Conservation (phyloP, 2,888 invertebrate genomes). For the Pseudanteris insignis region DNA sequence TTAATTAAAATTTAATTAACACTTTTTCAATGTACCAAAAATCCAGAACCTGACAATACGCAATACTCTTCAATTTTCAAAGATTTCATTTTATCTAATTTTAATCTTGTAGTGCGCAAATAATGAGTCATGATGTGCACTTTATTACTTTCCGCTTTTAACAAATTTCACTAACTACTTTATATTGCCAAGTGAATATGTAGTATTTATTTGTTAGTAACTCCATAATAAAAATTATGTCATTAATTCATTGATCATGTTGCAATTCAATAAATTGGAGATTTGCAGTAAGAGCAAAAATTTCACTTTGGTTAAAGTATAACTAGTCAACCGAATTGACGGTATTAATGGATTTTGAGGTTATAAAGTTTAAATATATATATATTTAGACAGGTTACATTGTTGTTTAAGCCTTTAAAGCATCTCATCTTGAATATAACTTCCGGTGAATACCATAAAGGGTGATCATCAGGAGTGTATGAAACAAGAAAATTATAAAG, state of each 20-base stretch:
- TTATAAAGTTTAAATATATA: no score
- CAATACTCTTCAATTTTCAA: no score
- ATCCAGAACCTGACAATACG: conserved; percentile 10
- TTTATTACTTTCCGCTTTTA: conserved; percentile 15
- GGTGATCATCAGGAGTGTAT: no score
- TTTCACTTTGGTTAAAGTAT: conserved; percentile 2
- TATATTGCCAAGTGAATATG: conserved; percentile 35
- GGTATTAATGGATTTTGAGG: conserved; percentile 9
- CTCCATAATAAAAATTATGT: conserved; percentile 39
- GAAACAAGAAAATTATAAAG: no score
- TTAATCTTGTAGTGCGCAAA: conserved; percentile 13
- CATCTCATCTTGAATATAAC: no score
- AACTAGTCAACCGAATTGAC: conserved; percentile 16
- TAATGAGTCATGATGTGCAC: conserved; percentile 22
- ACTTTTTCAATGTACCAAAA: conserved; percentile 32
- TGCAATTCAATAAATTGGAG: no score
- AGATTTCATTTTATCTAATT: background rate
- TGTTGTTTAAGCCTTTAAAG: no score
- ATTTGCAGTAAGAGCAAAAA: no score
- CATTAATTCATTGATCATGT: conserved; percentile 21
- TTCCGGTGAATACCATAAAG: no score
- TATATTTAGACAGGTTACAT: no score
- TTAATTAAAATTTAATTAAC: conserved; percentile 31
- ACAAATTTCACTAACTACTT: conserved; percentile 13
- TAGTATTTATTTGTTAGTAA: conserved; percentile 35